phyloP scores from a whole-genome alignment of 64 coral and sea anemone genomes.

The Astreopora myriophthalma region DNA sequence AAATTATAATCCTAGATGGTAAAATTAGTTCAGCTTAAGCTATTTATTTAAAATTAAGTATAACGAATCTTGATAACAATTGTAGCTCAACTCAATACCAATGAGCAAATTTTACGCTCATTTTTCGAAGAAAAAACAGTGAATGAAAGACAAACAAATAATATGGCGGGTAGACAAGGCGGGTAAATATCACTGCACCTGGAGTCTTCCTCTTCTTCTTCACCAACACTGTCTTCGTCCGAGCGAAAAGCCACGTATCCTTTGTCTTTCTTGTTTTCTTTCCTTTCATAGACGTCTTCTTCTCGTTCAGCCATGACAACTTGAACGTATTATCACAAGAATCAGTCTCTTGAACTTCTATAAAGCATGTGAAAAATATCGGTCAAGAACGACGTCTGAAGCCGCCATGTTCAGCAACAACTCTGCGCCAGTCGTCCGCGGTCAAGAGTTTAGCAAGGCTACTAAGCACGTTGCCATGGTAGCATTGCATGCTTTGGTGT shows the following conservation, averaged over 20 bases:
- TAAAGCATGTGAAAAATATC: background rate
- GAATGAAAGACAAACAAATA: no score
- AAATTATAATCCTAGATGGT: no score
- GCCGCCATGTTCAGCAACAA: background rate
- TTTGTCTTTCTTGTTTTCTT: slow-evolving; percentile 89
- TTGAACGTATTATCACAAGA: background rate
- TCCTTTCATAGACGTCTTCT: slow-evolving; percentile 80
- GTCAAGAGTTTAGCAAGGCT: background rate
- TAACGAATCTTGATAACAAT: no score
- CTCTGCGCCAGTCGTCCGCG: background rate
- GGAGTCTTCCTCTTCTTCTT: slow-evolving; percentile 73
- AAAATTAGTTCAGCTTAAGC: no score
- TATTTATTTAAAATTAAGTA: no score
- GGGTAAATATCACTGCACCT: no score
- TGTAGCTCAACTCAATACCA: no score
- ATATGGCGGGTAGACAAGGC: no score
- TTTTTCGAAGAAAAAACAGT: no score
- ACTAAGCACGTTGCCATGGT: background rate
- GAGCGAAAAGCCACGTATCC: slow-evolving; percentile 95
- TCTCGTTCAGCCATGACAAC: slow-evolving; percentile 76
- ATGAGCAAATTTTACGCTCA: no score
- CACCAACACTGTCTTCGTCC: slow-evolving; percentile 77
- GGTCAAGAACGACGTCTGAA: no score
- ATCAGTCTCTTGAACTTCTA: background rate
- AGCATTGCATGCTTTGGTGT: background rate